These are phyloP conservation scores for Otus scops DNA, from an alignment of 2,797 vertebrate genomes.

Conservation along the genomic window DNA sequence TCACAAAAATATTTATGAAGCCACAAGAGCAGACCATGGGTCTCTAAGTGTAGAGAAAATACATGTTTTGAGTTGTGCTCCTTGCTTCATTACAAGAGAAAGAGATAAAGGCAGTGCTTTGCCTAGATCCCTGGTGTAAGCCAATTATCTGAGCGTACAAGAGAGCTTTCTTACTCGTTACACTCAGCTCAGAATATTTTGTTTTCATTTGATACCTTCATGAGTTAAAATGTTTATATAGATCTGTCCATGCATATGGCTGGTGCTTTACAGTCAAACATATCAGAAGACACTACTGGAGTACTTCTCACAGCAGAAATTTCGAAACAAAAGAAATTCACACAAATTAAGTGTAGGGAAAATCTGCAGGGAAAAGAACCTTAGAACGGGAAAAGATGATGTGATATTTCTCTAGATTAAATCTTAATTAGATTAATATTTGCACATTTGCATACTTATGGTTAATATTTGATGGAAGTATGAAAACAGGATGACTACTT, in stretches of 20 bases:
- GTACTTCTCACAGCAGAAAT: background rate
- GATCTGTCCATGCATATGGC: background rate
- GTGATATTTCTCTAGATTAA: background rate
- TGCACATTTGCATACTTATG: background rate
- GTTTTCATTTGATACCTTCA: background rate
- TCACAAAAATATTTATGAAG: background rate
- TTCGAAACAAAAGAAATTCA: background rate
- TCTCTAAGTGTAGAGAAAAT: background rate
- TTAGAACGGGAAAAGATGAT: background rate
- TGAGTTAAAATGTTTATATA: background rate
- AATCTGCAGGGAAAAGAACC: background rate
- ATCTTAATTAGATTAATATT: background rate
- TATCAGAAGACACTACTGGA: background rate
- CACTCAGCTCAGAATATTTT: background rate
- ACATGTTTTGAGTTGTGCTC: fast-evolving
- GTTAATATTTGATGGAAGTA: background rate
- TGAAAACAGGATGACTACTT: background rate
- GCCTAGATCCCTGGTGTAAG: background rate
- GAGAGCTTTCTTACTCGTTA: background rate
- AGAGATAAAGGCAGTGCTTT: background rate
- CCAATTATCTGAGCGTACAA: background rate
- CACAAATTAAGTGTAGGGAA: background rate
- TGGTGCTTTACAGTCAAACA: background rate
- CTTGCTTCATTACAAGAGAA: background rate
- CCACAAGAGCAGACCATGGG: background rate